Conservation (phyloP, 1,140 invertebrate species). For the Drosophila paulistorum region DNA sequence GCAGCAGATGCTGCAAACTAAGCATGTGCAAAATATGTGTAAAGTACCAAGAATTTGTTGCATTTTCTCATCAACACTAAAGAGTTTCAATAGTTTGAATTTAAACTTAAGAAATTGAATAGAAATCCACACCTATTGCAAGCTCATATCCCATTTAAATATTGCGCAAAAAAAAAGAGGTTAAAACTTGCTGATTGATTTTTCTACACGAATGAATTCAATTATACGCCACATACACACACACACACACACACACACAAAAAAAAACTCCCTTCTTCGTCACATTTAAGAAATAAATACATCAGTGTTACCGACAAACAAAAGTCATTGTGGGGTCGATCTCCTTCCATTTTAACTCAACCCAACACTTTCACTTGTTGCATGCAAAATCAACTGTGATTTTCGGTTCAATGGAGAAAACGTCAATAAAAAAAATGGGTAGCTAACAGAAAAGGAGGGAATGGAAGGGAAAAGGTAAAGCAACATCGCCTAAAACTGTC, state of each 20-base stretch:
- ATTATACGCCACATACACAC: conserved; percentile 38
- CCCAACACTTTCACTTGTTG: conserved; percentile 59
- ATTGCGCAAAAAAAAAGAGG: conserved; percentile 22
- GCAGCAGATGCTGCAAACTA: conserved; percentile 1
- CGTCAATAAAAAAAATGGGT: conserved; percentile 66
- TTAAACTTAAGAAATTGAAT: not conserved
- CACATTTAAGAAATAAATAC: conserved; percentile 44
- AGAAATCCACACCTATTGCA: conserved; percentile 4
- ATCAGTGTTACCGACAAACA: conserved; percentile 51
- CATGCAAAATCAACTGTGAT: conserved; percentile 69
- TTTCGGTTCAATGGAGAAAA: conserved; percentile 67
- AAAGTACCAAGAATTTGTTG: not conserved
- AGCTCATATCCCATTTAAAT: conserved; percentile 39
- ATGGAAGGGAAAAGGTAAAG: conserved; percentile 21
- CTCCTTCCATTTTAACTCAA: conserved; percentile 5
- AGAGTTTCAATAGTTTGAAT: not conserved
- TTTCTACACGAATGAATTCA: conserved; percentile 61
- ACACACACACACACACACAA: conserved; percentile 9
- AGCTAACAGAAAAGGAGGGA: not conserved
- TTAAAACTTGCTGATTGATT: conserved; percentile 65
- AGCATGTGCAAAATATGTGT: conserved; percentile 1
- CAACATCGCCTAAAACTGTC: conserved; percentile 58
- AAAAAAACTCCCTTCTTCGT: not conserved
- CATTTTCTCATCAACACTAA: not conserved
- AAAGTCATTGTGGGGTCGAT: conserved; percentile 58